A percentile compares a stretch with the other conserved stretches of the same genome.
phyloP scores from a whole-genome alignment of 2,113 vertebrate species.

The Ondatra zibethicus region DNA sequence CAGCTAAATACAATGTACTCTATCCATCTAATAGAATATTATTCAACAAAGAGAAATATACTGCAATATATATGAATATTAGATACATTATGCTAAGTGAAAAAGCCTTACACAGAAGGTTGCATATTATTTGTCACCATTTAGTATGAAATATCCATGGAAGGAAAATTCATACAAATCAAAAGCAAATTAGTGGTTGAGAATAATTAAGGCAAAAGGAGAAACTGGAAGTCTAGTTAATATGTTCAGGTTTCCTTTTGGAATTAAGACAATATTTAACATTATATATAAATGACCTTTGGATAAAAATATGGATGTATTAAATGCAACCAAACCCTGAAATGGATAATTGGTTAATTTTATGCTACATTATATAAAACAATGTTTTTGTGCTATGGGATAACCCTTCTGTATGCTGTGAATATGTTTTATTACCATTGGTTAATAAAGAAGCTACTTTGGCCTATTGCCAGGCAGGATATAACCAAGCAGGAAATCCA shows the following conservation, averaged over 20 bases:
- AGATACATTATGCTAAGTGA: not conserved
- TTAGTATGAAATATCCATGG: not conserved
- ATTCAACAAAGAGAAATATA: not conserved
- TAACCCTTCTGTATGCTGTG: too few species aligned
- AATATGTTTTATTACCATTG: too few species aligned
- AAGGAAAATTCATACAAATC: not conserved
- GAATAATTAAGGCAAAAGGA: not conserved
- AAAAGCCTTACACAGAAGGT: not conserved
- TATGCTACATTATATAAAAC: not conserved
- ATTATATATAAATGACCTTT: not conserved
- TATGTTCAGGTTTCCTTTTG: not conserved
- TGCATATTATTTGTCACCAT: not conserved
- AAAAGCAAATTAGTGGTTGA: not conserved
- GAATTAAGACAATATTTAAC: not conserved
- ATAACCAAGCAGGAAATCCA: too few species aligned
- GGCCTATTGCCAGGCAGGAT: too few species aligned
- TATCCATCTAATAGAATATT: not conserved
- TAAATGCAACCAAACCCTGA: not conserved
- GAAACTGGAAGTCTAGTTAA: not conserved
- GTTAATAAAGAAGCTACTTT: too few species aligned
- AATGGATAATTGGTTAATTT: not conserved
- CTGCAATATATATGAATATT: not conserved
- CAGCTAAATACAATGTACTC: not conserved
- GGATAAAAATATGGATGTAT: not conserved
- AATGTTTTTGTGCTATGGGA: not conserved